Conservation (phyloP, 1,140 invertebrate genomes). For the Drosophila cardini region DNA sequence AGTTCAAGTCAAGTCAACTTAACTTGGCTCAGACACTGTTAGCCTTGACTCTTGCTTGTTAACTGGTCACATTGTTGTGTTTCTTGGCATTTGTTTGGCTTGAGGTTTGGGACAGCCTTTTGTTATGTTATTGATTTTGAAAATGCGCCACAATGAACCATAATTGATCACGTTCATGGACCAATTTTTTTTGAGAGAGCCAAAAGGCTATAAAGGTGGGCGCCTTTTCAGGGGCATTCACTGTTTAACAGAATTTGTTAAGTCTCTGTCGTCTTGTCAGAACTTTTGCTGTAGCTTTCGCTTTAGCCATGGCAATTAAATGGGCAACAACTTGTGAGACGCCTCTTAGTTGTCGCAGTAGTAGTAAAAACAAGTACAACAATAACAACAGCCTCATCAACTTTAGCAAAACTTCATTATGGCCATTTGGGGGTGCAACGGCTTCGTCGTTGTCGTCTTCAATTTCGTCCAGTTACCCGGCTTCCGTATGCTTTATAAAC, state of each 20-base stretch:
- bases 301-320: conserved; percentile 66
- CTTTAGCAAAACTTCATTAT: conserved; percentile 54
- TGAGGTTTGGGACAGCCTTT: conserved; percentile 39
- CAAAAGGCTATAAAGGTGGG: conserved; percentile 12
- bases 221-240: conserved; percentile 56
- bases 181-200: conserved; percentile 60
- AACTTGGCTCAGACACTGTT: conserved; percentile 28
- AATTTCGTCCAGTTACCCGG: conserved; percentile 51
- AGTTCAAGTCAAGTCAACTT: conserved; percentile 47
- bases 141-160: conserved; percentile 73
- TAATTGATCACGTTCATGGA: conserved; percentile 83
- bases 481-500: conserved; percentile 65
- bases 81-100: conserved; percentile 29
- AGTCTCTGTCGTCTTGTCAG: conserved; percentile 33
- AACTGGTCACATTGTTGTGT: conserved; percentile 25
- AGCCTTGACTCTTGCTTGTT: conserved; percentile 72
- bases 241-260: conserved; percentile 34
- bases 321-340: conserved; percentile 18
- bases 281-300: conserved; percentile 51
- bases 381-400: conserved; percentile 45
- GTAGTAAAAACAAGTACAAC: conserved; percentile 5
- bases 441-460: conserved; percentile 22
- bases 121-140: conserved; percentile 76
- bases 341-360: conserved; percentile 32
- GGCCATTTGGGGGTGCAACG: conserved; percentile 44